Percentiles rank a stretch among this genome's conserved stretches.
Conservation (phyloP, 2,888 invertebrate species). For the Eueremaeus valkanovi region DNA sequence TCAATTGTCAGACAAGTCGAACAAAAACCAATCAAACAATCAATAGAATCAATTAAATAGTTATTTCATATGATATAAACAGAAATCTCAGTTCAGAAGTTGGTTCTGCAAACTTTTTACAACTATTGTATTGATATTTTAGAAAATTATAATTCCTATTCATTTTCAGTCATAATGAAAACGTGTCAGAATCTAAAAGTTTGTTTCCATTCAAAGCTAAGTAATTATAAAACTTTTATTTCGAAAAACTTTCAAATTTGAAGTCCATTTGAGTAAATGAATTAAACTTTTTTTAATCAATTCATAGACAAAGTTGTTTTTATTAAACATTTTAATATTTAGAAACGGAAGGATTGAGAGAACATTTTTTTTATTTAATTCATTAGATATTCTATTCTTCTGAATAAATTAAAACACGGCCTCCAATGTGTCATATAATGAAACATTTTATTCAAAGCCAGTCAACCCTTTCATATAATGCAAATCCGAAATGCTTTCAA, state of each 20-base stretch:
- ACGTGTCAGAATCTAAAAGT: no score
- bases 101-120: not conserved
- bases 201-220: no score
- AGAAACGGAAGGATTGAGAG: slow-evolving; percentile 7
- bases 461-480: slow-evolving; percentile 4
- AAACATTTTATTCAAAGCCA: slow-evolving; percentile 7
- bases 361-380: not conserved
- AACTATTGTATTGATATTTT: not conserved
- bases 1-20: not conserved
- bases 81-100: not conserved
- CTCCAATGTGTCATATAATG: not conserved
- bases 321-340: not conserved
- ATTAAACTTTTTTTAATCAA: not conserved
- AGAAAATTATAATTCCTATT: not conserved
- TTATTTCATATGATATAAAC: not conserved
- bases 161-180: not conserved
- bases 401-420: slow-evolving; percentile 17
- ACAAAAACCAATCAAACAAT: not conserved
- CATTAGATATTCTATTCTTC: not conserved
- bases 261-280: slow-evolving; percentile 7
- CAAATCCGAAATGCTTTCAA: not conserved
- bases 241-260: slow-evolving; percentile 5
- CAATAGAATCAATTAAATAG: slow-evolving; percentile 4
- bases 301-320: not conserved
- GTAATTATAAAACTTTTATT: not conserved